Evolutionary conservation across 35 echinoderm and acorn worm species (phyloP), one percentile per base, ranked within the genome.

Genomic region (Apostichopus parvimensis): DNA sequence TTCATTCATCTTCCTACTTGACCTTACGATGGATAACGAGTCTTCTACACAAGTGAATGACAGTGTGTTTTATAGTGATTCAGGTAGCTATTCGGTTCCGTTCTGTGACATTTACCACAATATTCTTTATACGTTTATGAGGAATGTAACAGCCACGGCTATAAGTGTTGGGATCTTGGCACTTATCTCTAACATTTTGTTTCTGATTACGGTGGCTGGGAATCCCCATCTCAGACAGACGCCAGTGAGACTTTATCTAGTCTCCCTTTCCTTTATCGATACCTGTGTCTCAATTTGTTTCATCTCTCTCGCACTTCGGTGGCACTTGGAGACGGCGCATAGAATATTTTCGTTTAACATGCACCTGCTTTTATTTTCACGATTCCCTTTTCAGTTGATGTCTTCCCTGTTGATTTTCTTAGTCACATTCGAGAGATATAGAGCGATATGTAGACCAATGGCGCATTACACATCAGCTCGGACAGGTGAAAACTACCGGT

Each of bases 221-320:
- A 13, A 73, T 18, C 71, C 14, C 71, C 71, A 73, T 73, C 71
- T 73, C 71, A 73, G 71, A 73, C 71, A 73, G 71, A 73, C 71
- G 71, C 11, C 71, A 0, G 71, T 73, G 2, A 73, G 71, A 18
- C 6, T 73, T 6, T 22, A n/a, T 6, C 71, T 73, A n/a, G 15
- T 22, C 14, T 7, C 71, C 6, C 71, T 73, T 17, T 73, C 71
- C 15, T 73, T 73, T 73, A 73, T 73, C 2, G 71, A 73, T 73
- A 22, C 71, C 0, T 73, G 71, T 22, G 15, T 73, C 6, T 73
- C 71, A n/a, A 73, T 73, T 18, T 73, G 71, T 73, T 73, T 17
- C n/a, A 73, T 18, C 6, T 22, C 6, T 17, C 3, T 73, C 15
- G 71, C 71, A 22, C n/a, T 73, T 22, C 15, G 71, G 17, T 73